Evolutionary conservation across 2,888 invertebrate genomes (phyloP), one percentile per base, ranked within the genome.

Genomic region (Clunio marinus): DNA sequence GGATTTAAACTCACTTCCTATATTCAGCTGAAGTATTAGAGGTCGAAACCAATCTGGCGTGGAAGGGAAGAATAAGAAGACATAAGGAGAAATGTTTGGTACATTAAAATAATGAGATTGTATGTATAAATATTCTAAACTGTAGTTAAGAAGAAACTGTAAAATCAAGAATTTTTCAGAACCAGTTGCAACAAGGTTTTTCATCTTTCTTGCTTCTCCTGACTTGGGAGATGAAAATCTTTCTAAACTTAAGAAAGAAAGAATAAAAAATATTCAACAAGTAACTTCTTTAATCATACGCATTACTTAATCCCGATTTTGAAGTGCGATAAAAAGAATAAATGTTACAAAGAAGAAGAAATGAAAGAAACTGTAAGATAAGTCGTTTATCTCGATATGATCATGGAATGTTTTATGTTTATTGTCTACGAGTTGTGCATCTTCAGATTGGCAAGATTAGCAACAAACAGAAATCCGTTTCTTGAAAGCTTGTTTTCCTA

Each of bases 371-470:
- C 4, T 32, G 32, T 7, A 32, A 8, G 8, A 32, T 4, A 32
- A 32, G 32, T 32, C 32, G 32, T 32, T 32, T 32, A 32, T 32
- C 32, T 32, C 8, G 3, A 8, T 4, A 41, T 41, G 41, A 41
- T 41, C 41, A 41, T 41, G 41, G 41, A 41, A 41, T 41, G 41
- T n/a, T n/a, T n/a, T n/a, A n/a, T n/a, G n/a, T 41, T 41, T 41
- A 41, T 41, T 41, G 41, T 41, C 15, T 41, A 41, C 13, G 3
- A 41, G 15, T 41, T 32, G 32, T 32, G 32, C 32, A 41, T 41
- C 15, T 15, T 41, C 13, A 13, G 41, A 41, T 41, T 41, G 10
- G 2, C 10, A 7, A 32, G 10, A 10, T 32, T 32, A 32, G 5
- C 32, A 10, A 32, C 10, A 41, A 15, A 41, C 3, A 41, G 3